A percentile compares a stretch with the other conserved stretches of the same genome.
These are phyloP conservation scores for Drosophila takahashii DNA, from an alignment of 1,140 invertebrate species.

Conservation along the genomic window DNA sequence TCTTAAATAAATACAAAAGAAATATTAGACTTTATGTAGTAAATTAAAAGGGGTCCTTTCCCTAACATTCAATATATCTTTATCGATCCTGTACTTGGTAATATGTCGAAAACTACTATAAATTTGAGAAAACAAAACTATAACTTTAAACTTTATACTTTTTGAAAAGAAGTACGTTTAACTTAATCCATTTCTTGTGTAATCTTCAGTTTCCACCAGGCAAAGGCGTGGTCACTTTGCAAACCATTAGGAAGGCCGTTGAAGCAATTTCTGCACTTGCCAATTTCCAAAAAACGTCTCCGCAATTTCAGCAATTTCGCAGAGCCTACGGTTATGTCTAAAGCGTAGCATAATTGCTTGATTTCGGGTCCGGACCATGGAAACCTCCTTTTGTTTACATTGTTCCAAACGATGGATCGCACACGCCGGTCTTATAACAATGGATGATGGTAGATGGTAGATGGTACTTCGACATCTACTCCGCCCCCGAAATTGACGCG, in stretches of 20 bases:
- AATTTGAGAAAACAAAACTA: too few species aligned
- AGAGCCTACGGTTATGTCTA: slow-evolving; percentile 18
- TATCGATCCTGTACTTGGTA: too few species aligned
- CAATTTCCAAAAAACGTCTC: slow-evolving; percentile 9
- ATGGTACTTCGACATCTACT: slow-evolving; percentile 58
- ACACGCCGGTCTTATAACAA: slow-evolving; percentile 40
- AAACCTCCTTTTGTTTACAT: slow-evolving; percentile 44
- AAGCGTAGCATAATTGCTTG: slow-evolving; percentile 41
- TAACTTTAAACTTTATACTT: too few species aligned
- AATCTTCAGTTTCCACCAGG: background rate
- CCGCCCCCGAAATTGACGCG: slow-evolving; percentile 50
- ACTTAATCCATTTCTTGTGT: background rate
- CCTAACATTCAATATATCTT: too few species aligned
- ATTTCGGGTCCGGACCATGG: slow-evolving; percentile 18
- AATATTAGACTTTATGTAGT: background rate
- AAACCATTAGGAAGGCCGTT: slow-evolving; percentile 11
- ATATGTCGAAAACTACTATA: too few species aligned
- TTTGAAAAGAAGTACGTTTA: background rate
- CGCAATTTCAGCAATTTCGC: slow-evolving; percentile 11
- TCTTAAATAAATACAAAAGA: slow-evolving; percentile 29
- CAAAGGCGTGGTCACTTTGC: background rate
- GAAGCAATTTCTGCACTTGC: slow-evolving; percentile 14
- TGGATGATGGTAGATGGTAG: too few species aligned
- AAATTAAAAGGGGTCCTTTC: too few species aligned
- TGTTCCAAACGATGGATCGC: slow-evolving; percentile 41